phyloP scores from a whole-genome alignment of 1,140 invertebrate species.

The Bicyclus anynana region DNA sequence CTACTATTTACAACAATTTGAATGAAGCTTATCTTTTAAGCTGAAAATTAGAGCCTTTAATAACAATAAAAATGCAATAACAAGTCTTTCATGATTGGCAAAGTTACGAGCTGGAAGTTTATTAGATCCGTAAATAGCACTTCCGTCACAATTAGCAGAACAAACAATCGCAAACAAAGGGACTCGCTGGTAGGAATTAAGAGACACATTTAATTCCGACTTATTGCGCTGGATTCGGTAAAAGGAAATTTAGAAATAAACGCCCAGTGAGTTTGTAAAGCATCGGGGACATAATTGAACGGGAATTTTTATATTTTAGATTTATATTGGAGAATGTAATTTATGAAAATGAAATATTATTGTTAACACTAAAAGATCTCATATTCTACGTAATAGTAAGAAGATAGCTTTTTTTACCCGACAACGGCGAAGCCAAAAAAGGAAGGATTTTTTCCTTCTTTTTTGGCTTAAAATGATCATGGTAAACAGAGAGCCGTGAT shows the following conservation, averaged over 20 bases:
- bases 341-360: no score
- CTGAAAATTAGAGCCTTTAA: conserved; percentile 20
- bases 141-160: conserved; percentile 34
- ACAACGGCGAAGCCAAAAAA: no score
- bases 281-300: background rate
- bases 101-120: conserved; percentile 37
- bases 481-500: no score
- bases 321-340: no score
- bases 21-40: conserved; percentile 15
- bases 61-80: conserved; percentile 32
- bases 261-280: conserved; percentile 3
- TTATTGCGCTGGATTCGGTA: conserved; percentile 27
- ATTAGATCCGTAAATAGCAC: conserved; percentile 39
- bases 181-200: conserved; percentile 32
- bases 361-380: no score
- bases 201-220: conserved; percentile 31
- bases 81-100: conserved; percentile 30
- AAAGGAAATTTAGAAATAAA: conserved; percentile 14
- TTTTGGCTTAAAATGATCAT: no score
- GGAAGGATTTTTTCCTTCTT: no score
- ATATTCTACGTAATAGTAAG: no score
- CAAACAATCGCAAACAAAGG: conserved; percentile 38
- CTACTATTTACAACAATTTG: background rate
- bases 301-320: background rate
- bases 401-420: no score